Base-by-base conservation (phyloP, 1,140 invertebrate species). In the Argopecten irradians region DNA sequence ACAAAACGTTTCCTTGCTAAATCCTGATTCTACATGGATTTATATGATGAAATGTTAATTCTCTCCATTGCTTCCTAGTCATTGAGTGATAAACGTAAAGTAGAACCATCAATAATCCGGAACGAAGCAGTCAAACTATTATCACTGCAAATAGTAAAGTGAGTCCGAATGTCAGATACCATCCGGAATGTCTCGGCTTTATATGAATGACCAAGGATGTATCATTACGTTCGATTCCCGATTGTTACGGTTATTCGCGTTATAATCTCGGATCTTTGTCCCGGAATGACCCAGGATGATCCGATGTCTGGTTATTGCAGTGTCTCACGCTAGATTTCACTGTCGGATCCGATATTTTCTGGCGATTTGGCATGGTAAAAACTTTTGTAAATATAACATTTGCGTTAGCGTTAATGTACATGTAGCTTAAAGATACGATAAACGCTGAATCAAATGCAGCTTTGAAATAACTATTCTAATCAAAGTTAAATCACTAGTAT, bases 11-110 rank as follows among this genome's bases (percentile, higher is more conserved):
- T n/a, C 55, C 55, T 71, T 71, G 16, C 55, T 5, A n/a, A 28
- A n/a, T 71, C 28, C 22, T 71, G 55, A 71, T 71, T 71, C 55
- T 71, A n/a, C 28, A 71, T 71, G n/a, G 55, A 71, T 71, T 71
- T 71, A n/a, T 71, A 28, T 71, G 55, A 71, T 71, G n/a, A 71
- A 71, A 71, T 71, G 28, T 71, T 71, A 71, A 71, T 71, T 71
- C 28, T n/a, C 55, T 28, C 55, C 55, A 71, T 71, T 71, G 55
- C 28, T 0, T 71, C 55, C 55, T n/a, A 71, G 55, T n/a, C 55
- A 71, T 22, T 71, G 55, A 71, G 55, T 71, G 55, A 71, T 71
- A n/a, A n/a, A 22, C n/a, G n/a, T 71, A 71, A 71, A 71, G 55
- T 71, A n/a, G 22, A 71, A 71, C 55, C 55, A 71, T 71, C 55